Conservation (phyloP, 1,140 invertebrate genomes). For the Ceratosolen solmsi region DNA sequence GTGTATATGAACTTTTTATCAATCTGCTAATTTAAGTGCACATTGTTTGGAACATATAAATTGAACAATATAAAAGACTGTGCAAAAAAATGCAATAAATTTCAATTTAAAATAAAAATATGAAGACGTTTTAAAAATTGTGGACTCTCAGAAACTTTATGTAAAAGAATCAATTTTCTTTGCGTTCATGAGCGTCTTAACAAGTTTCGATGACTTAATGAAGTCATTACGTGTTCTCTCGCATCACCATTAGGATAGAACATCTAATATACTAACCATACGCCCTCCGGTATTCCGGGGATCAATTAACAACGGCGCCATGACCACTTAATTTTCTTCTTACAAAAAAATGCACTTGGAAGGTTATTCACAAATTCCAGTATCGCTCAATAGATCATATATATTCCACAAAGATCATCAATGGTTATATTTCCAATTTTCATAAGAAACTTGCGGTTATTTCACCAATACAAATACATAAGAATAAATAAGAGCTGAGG, state of each 20-base stretch:
- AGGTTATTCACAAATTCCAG: not conserved
- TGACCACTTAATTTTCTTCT: conserved; percentile 20
- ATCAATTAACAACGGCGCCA: too few species aligned
- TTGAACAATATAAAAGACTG: not conserved
- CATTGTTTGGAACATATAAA: not conserved
- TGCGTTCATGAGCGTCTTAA: not conserved
- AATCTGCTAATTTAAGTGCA: too few species aligned
- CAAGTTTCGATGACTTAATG: conserved; percentile 54
- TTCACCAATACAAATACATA: too few species aligned
- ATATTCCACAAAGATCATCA: too few species aligned
- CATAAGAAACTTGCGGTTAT: too few species aligned
- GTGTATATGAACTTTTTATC: too few species aligned
- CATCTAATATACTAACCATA: not conserved
- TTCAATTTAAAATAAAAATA: not conserved
- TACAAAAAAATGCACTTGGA: not conserved
- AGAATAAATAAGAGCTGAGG: too few species aligned
- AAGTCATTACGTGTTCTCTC: conserved; percentile 22
- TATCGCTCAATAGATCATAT: too few species aligned
- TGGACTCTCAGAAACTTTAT: not conserved
- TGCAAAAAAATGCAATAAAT: not conserved
- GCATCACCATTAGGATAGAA: not conserved
- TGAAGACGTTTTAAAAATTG: not conserved
- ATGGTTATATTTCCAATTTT: too few species aligned
- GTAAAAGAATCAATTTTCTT: not conserved
- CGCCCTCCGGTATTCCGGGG: conserved; percentile 55